phyloP scores from a whole-genome alignment of 2,113 vertebrate genomes.

The Calidris pygmaea region DNA sequence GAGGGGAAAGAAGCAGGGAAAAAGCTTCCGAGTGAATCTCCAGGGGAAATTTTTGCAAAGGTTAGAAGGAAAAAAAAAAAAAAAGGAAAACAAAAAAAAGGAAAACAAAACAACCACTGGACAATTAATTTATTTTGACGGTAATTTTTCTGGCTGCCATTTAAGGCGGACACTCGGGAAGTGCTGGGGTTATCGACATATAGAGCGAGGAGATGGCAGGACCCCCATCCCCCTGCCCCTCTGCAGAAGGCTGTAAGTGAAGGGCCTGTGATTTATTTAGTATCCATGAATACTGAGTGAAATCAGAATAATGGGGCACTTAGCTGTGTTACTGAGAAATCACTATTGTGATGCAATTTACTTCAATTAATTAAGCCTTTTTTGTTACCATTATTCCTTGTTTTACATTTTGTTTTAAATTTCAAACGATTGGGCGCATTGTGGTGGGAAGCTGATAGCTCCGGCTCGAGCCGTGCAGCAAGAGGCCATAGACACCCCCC shows the following conservation, averaged over 20 bases:
- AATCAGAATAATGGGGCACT: conserved; percentile 72
- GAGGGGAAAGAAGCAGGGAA: not conserved
- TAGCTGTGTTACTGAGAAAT: conserved; percentile 67
- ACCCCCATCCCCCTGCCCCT: conserved; percentile 42
- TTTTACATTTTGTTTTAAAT: conserved; percentile 72
- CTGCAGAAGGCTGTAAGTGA: conserved; percentile 3
- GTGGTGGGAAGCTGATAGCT: conserved; percentile 36
- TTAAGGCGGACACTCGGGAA: not conserved
- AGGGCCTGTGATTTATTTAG: conserved; percentile 55
- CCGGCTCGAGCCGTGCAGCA: not conserved
- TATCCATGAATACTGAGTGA: conserved; percentile 63
- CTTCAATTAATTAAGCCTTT: conserved; percentile 70
- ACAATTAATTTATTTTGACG: not conserved
- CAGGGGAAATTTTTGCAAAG: not conserved
- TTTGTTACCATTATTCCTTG: conserved; percentile 69
- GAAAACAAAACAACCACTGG: not conserved
- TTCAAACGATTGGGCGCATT: conserved; percentile 25
- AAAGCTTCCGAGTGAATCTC: conserved; percentile 23
- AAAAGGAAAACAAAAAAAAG: rapidly evolving
- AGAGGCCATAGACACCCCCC: not conserved
- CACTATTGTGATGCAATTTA: conserved; percentile 71
- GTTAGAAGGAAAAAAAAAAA: not conserved
- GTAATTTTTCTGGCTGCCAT: conserved; percentile 23
- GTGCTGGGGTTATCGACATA: conserved; percentile 16
- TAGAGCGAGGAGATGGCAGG: not conserved